Base-by-base conservation (phyloP, 2,113 vertebrate genomes). In the Phyllopteryx taeniolatus region DNA sequence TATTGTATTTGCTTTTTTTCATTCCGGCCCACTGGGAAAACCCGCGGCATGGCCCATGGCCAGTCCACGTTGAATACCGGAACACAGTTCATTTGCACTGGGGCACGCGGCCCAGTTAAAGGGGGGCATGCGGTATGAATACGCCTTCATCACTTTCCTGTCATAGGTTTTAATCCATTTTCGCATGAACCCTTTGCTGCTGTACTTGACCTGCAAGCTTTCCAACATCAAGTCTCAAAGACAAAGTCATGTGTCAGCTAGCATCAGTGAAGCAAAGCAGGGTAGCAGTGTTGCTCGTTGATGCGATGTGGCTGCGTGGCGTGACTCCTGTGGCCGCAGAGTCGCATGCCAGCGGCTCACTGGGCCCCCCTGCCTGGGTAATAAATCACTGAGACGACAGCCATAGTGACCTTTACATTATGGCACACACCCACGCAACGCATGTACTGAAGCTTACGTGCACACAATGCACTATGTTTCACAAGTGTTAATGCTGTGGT, bases 331-430 rank as follows among this genome's bases (percentile, higher is more conserved):
- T 13, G 83, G 74, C 83, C 79, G 75, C 78, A 77, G 80, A 74
- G 71, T 67, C 53, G 68, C 74, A 78, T 69, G 61, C 47, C 46
- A 79, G 75, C 78, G 67, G 76, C 79, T 85, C 84, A 78, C 0
- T 68, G 79, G 79, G 80, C 77, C 13, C 43, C 72, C 61, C 33
- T 8, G 15, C 70, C 77, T 12, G 76, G 79, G 79, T 86, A 87
- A 92, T 92, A 90, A 91, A 92, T 93, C 90, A 92, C 70, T 8
- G 35, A 42, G 59, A 79, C 84, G 90, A 90, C 90, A 91, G 83
- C 76, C 79, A 77, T 75, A 15, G 84, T 79, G 81, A 77, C 86
- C 78, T 73, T 88, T 86, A 82, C 80, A 77, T 80, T 83, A 73
- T 71, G 68, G 78, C 68, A 60, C 69, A 69, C 68, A 64, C 20